Evolutionary conservation across 2,888 invertebrate species (phyloP), one percentile per base, ranked within the genome.

Genomic region (Pocota personata): DNA sequence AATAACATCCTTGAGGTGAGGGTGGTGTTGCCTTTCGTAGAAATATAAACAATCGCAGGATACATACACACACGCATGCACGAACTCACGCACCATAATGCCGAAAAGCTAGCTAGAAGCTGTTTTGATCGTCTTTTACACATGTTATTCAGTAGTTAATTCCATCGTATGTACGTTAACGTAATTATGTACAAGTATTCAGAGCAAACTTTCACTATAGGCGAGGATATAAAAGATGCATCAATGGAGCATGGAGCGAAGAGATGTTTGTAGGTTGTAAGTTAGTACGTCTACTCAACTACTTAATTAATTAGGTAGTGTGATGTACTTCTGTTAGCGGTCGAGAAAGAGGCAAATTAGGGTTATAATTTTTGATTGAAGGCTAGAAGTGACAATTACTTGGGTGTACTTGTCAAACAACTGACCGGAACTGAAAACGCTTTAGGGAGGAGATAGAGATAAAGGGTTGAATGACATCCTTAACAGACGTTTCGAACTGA

Each of bases 71-170:
- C 12, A 21, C 43, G 19, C 57, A 32, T 10, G 19, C 55, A 55
- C 37, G 40, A 40, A 50, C 19, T 19, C 48, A 21, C 19, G 48
- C 48, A 48, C 48, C 21, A 48, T 21, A 21, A 21, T 43, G 19
- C 8, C 43, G 40, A 69, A 30, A 55, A 69, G 55, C 55, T 40
- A 69, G 24, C 52, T 14, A 24, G 6, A 52, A 52, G 12, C 37
- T 37, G 37, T 30, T 43, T 43, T 16, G 40, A 67, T 55, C 16
- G 16, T 67, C 67, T n/a, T 67, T 67, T 67, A 67, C 66, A 52
- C 67, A 40, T 67, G 67, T 52, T 52, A 52, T 52, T 50, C 48
- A 52, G 24, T 6, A 40, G 52, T 50, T 24, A 37, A 24, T 50
- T 48, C 21, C n/a, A 30, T 46, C 10, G 32, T 46, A 46, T 21